Evolutionary conservation across 2,888 invertebrate species (phyloP).

Genomic region (Hylaea fasciaria): DNA sequence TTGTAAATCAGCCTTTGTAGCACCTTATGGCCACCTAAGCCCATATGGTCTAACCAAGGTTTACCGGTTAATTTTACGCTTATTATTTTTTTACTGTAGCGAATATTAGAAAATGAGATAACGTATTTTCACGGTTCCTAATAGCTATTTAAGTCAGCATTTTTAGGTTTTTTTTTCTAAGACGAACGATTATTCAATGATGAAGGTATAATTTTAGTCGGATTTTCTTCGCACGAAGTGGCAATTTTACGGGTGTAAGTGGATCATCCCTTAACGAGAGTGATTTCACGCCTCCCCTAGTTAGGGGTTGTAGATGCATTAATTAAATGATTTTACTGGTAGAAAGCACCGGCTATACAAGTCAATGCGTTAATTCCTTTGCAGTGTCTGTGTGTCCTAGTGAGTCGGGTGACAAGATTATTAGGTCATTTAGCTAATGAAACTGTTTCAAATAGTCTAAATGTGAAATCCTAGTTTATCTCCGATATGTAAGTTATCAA

Average conservation of each 20-base stretch:
- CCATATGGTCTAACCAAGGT: conserved; percentile 4
- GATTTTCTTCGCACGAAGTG: conserved; percentile 50
- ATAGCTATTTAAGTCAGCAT: conserved; percentile 44
- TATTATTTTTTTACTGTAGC: conserved; percentile 33
- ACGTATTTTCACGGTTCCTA: conserved; percentile 32
- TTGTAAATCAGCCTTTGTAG: neutral
- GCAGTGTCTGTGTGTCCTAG: too few relatives aligned
- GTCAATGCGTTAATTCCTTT: neutral
- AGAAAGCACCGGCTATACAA: neutral
- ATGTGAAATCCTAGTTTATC: too few relatives aligned
- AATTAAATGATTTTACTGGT: conserved; percentile 43
- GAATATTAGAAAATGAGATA: conserved; percentile 44
- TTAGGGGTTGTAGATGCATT: conserved; percentile 52
- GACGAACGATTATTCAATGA: neutral
- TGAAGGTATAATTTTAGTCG: conserved; percentile 35
- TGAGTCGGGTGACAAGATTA: too few relatives aligned
- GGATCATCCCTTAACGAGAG: conserved; percentile 46
- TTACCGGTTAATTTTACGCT: conserved; percentile 42
- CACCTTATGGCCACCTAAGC: neutral
- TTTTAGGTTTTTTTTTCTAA: conserved; percentile 23
- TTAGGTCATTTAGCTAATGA: too few relatives aligned
- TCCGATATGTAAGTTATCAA: too few relatives aligned
- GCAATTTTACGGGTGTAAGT: conserved; percentile 55
- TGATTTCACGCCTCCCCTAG: conserved; percentile 55
- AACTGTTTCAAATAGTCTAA: too few relatives aligned